Evolutionary conservation across 2,888 invertebrate genomes (phyloP).

Genomic region (Odontothrips loti): DNA sequence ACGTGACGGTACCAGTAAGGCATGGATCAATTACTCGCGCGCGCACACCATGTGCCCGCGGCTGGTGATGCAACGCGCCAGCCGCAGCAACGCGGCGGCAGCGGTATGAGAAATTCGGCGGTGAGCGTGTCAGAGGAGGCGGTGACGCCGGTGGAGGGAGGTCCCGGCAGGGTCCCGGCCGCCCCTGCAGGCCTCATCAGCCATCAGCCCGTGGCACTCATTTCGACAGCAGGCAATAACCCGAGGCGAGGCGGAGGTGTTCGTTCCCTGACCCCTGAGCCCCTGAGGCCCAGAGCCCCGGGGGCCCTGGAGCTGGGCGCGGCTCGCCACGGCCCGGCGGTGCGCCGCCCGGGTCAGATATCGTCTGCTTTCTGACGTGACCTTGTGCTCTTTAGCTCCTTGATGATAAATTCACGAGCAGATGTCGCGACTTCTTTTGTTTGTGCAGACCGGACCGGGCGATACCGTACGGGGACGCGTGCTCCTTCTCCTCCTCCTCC

Average conservation of each 20-base stretch:
- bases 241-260: no score
- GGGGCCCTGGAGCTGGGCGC: not conserved
- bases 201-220: no score
- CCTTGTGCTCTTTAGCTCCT: slow-evolving; percentile 21
- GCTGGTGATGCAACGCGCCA: not conserved
- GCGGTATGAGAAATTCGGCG: no score
- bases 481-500: not conserved
- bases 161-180: not conserved
- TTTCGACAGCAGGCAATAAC: no score
- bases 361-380: slow-evolving; percentile 5
- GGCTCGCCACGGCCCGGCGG: not conserved
- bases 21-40: not conserved
- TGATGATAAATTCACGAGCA: slow-evolving; percentile 24
- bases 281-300: no score
- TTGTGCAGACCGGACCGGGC: not conserved
- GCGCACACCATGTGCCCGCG: not conserved
- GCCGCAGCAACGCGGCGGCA: not conserved
- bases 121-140: not conserved
- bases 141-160: not conserved
- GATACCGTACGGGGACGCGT: not conserved
- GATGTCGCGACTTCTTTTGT: not conserved
- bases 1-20: not conserved
- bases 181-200: not conserved
- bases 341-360: slow-evolving; percentile 2
- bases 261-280: not conserved